Base-by-base conservation (phyloP, 1,140 invertebrate species). In the Chelonus insularis region DNA sequence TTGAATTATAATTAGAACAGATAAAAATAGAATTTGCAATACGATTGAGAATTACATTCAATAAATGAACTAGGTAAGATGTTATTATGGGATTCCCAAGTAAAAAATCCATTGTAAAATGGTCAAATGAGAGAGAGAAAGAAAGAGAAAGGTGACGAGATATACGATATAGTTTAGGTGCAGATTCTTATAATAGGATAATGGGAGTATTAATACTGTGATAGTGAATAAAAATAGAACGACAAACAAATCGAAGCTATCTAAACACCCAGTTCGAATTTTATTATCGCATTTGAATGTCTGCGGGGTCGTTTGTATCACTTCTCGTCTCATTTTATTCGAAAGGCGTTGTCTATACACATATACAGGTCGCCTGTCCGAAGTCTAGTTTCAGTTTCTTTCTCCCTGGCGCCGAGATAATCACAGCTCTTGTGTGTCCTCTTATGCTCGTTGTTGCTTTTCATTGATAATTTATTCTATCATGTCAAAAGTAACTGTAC, bases 381-480 rank as follows among this genome's bases (percentile, higher is more conserved):
- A 60, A 60, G 57, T 60, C 57, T 60, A 60, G 57, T 51, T 41
- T 50, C 47, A 20, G 45, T 37, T 60, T 60, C 36, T 47, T 60
- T 60, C 48, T 51, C 47, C 21, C 25, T 36, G 57, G 57, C 57
- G 57, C 57, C 57, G 37, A 32, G 57, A 60, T 60, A 60, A 60
- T 50, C 57, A 60, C 12, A 41, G 12, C 29, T 36, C 32, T 14
- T 37, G 47, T 41, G 25, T 58, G n/a, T 21, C 37, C 32, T 39
- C 21, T n/a, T 50, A 36, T 51, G 18, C 12, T 43, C 36, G 16
- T 55, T 39, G 32, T 51, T 29, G 12, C 9, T 39, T 51, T 60
- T 52, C 34, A 51, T 57, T 47, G 39, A 57, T 32, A 45, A 57
- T 12, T n/a, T n/a, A n/a, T n/a, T n/a, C n/a, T n/a, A n/a, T n/a